These are phyloP conservation scores for Bombus affinis DNA, from an alignment of 1,140 invertebrate species.

Conservation along the genomic window DNA sequence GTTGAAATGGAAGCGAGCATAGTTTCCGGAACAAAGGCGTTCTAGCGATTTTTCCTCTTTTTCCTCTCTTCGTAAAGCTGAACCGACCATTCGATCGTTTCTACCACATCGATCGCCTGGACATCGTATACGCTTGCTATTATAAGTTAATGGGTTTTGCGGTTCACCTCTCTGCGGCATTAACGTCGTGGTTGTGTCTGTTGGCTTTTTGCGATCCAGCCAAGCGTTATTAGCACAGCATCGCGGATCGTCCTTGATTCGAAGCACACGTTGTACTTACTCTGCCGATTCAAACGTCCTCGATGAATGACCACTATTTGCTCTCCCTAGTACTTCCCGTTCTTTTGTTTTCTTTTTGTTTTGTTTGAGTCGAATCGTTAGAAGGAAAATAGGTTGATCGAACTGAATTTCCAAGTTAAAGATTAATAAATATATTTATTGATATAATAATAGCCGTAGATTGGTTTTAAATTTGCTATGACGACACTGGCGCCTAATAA, in stretches of 20 bases:
- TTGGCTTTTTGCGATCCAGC: conserved; percentile 7
- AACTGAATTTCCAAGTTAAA: background rate
- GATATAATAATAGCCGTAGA: background rate
- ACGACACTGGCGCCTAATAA: background rate
- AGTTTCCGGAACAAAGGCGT: background rate
- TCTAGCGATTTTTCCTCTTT: background rate
- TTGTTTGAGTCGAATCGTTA: background rate
- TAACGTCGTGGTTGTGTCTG: conserved; percentile 9
- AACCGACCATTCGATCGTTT: background rate
- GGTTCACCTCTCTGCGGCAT: background rate
- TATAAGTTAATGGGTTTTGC: conserved; percentile 39
- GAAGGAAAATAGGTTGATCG: background rate
- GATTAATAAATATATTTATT: too few species aligned
- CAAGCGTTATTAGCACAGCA: conserved; percentile 13
- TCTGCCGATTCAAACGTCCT: conserved; percentile 9
- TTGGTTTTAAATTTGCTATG: too few species aligned
- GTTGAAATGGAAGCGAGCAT: background rate
- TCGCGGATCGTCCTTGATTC: conserved; percentile 30
- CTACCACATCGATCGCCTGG: background rate
- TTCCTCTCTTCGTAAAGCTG: background rate
- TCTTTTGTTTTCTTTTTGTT: background rate
- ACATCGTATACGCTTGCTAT: background rate
- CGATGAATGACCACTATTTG: conserved; percentile 7
- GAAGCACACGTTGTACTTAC: background rate
- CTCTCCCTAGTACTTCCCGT: background rate